Conservation (phyloP, 2,797 vertebrate species). For the Neosilurus hyrtlii region DNA sequence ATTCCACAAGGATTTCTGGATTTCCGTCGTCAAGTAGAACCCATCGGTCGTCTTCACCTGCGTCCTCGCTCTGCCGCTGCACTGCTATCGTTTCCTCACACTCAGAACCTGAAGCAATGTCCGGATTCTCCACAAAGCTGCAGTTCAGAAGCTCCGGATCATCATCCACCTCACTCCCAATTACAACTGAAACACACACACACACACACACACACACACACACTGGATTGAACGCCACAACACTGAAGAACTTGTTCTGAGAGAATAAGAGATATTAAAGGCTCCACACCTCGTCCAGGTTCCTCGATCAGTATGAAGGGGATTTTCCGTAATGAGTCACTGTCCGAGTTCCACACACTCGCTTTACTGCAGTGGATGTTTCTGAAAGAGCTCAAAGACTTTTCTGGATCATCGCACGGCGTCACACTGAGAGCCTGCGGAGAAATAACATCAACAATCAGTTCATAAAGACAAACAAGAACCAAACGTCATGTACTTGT, state of each 20-base stretch:
- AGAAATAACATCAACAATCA: neutral
- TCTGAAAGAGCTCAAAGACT: conserved; percentile 14
- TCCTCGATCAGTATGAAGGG: conserved; percentile 56
- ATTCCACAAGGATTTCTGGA: conserved; percentile 25
- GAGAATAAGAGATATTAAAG: neutral
- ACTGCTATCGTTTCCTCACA: conserved; percentile 9
- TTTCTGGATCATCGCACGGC: conserved; percentile 21
- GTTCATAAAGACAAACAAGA: neutral
- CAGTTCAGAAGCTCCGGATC: conserved; percentile 58
- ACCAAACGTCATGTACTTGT: neutral
- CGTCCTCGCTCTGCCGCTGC: neutral
- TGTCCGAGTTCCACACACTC: neutral
- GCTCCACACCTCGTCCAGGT: conserved; percentile 52
- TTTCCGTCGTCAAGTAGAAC: conserved; percentile 37
- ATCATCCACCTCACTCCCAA: conserved; percentile 54
- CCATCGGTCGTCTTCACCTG: conserved; percentile 47
- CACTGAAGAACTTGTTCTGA: neutral
- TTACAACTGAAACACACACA: conserved; percentile 46
- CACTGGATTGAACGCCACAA: neutral
- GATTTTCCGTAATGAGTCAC: conserved; percentile 16
- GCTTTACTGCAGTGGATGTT: neutral
- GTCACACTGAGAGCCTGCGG: conserved; percentile 1
- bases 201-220: conserved; percentile 1
- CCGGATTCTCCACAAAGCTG: conserved; percentile 52
- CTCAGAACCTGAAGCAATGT: neutral